A percentile compares a stretch with the other conserved stretches of the same genome.
Conservation (phyloP, 2,888 invertebrate species). For the Hypomecis atomaria region DNA sequence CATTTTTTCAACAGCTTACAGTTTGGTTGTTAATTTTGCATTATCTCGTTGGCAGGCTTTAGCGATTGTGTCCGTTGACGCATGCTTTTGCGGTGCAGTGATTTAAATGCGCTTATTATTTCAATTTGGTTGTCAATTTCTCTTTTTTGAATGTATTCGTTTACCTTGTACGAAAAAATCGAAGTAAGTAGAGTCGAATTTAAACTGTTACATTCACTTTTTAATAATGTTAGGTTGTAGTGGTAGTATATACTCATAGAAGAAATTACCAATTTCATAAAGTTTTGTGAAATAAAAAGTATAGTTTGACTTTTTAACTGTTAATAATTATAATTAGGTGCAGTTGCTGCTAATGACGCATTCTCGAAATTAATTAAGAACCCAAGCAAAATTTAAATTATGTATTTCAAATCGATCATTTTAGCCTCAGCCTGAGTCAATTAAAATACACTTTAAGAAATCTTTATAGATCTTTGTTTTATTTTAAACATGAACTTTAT, state of each 20-base stretch:
- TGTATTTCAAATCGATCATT: not conserved
- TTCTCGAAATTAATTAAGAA: too few species aligned
- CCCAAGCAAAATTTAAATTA: not conserved
- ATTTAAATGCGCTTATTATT: constrained; percentile 40
- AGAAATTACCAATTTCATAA: too few species aligned
- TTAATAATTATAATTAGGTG: too few species aligned
- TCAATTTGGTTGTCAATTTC: constrained; percentile 29
- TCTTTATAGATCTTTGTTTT: constrained; percentile 17
- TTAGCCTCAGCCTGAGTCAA: constrained; percentile 10
- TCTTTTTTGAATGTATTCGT: constrained; percentile 7
- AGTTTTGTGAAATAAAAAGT: constrained; percentile 12
- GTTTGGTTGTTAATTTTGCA: constrained; percentile 18
- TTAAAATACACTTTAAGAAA: constrained; percentile 11
- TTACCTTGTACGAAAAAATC: not conserved
- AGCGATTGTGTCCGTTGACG: constrained; percentile 31
- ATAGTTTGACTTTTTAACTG: not conserved
- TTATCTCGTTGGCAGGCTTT: constrained; percentile 32
- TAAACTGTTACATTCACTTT: too few species aligned
- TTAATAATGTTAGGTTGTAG: too few species aligned
- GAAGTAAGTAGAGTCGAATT: too few species aligned
- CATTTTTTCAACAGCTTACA: not conserved
- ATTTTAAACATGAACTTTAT: constrained; percentile 16
- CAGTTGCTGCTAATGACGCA: too few species aligned
- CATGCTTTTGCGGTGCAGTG: constrained; percentile 29
- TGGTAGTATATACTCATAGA: too few species aligned